phyloP scores from a whole-genome alignment of 2,888 invertebrate species.

The Erebia ligea region DNA sequence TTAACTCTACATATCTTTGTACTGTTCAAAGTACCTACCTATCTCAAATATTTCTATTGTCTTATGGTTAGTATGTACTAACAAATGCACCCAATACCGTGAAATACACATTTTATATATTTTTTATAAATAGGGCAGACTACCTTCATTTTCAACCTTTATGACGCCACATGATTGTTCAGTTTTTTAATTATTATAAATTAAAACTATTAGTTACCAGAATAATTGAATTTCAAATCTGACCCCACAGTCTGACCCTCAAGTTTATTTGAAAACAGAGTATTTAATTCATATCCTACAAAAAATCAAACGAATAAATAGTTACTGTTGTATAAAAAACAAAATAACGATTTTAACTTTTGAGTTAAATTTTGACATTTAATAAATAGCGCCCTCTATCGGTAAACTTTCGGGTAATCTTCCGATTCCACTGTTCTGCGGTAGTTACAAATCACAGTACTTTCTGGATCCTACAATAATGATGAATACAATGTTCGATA shows the following conservation, averaged over 20 bases:
- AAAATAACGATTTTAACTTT: neutral
- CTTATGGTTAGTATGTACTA: constrained; percentile 68
- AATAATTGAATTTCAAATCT: neutral
- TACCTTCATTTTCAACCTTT: neutral
- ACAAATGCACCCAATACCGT: constrained; percentile 70
- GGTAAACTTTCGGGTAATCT: neutral
- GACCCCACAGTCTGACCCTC: neutral
- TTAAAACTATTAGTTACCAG: neutral
- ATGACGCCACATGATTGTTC: neutral
- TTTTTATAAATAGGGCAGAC: constrained; percentile 11
- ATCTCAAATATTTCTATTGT: constrained; percentile 69
- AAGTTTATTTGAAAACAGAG: neutral
- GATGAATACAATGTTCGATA: constrained; percentile 58
- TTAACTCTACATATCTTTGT: constrained; percentile 77
- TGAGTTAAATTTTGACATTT: neutral
- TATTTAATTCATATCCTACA: too few relatives aligned
- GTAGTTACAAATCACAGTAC: constrained; percentile 78
- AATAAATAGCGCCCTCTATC: neutral
- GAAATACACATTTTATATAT: constrained; percentile 44
- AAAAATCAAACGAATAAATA: neutral
- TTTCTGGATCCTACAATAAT: constrained; percentile 66
- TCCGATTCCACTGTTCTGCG: constrained; percentile 61
- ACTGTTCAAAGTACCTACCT: constrained; percentile 82
- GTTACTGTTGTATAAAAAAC: neutral
- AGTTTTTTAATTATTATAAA: neutral